These are phyloP conservation scores for Chamaetylas fuelleborni DNA, from an alignment of 2,113 vertebrate genomes.

Conservation along the genomic window DNA sequence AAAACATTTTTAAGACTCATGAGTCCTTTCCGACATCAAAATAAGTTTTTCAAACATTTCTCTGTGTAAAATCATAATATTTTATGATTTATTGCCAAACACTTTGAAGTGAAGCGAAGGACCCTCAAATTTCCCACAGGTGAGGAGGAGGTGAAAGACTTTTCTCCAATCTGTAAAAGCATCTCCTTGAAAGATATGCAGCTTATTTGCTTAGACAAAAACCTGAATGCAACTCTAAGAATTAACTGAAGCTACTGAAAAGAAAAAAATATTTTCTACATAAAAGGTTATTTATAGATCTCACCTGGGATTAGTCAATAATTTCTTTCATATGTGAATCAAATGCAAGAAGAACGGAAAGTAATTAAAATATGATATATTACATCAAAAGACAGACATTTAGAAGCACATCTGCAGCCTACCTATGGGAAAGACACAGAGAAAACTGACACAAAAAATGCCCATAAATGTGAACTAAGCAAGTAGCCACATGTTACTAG, in stretches of 20 bases:
- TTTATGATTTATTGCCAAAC: not conserved
- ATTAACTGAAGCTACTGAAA: slow-evolving; percentile 4
- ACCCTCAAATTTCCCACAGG: not conserved
- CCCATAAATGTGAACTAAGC: not conserved
- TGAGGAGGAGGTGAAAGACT: not conserved
- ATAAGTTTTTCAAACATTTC: not conserved
- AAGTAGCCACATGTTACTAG: slow-evolving; percentile 21
- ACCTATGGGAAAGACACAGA: not conserved
- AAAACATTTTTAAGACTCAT: not conserved
- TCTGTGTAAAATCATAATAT: not conserved
- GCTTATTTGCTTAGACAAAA: not conserved
- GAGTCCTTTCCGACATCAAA: not conserved
- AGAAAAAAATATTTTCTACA: not conserved
- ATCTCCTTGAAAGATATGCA: not conserved
- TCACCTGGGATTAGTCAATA: slow-evolving; percentile 6
- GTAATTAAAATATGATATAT: slow-evolving; percentile 43
- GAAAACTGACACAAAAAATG: slow-evolving; percentile 5
- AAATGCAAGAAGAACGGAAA: not conserved
- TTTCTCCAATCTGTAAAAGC: not conserved
- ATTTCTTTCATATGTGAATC: slow-evolving; percentile 18
- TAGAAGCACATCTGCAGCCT: slow-evolving; percentile 23
- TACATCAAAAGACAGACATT: not conserved
- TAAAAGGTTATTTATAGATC: slow-evolving; percentile 3
- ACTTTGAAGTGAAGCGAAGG: not conserved
- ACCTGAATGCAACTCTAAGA: not conserved